A percentile compares a stretch with the other conserved stretches of the same genome.
phyloP scores from a whole-genome alignment of 2,797 vertebrate genomes.

The Erethizon dorsatum region DNA sequence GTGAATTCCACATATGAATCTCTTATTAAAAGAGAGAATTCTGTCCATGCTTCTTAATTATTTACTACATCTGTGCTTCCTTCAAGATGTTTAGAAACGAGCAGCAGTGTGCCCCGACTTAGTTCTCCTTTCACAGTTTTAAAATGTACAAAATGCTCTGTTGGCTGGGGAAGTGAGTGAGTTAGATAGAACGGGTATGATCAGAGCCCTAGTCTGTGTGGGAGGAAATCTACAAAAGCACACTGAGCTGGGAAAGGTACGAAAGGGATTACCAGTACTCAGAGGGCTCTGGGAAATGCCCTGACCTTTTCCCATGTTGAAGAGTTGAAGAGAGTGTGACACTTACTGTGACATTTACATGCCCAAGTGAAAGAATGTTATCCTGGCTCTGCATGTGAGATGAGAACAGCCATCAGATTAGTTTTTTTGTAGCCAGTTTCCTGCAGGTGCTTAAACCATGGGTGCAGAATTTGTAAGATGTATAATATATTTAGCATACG shows the following conservation, averaged over 20 bases:
- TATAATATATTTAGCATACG: background rate
- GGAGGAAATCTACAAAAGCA: background rate
- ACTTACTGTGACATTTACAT: conserved; percentile 52
- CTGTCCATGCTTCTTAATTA: background rate
- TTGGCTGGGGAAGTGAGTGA: background rate
- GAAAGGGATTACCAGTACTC: background rate
- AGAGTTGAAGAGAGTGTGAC: conserved; percentile 36
- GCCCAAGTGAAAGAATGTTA: conserved; percentile 14
- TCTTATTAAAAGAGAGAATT: background rate
- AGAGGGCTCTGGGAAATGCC: background rate
- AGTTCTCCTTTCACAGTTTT: background rate
- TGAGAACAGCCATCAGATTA: background rate
- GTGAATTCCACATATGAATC: background rate
- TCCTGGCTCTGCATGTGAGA: background rate
- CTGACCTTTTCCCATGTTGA: background rate
- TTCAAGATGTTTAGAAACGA: conserved; percentile 34
- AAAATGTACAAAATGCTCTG: background rate
- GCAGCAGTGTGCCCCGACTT: background rate
- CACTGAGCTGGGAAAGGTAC: background rate
- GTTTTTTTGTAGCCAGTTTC: background rate
- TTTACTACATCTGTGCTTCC: conserved; percentile 4
- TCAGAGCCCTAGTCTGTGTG: background rate
- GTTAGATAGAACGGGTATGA: background rate
- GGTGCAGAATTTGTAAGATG: background rate
- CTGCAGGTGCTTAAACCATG: background rate